phyloP scores from a whole-genome alignment of 2,113 vertebrate species.

The Lathamus discolor region DNA sequence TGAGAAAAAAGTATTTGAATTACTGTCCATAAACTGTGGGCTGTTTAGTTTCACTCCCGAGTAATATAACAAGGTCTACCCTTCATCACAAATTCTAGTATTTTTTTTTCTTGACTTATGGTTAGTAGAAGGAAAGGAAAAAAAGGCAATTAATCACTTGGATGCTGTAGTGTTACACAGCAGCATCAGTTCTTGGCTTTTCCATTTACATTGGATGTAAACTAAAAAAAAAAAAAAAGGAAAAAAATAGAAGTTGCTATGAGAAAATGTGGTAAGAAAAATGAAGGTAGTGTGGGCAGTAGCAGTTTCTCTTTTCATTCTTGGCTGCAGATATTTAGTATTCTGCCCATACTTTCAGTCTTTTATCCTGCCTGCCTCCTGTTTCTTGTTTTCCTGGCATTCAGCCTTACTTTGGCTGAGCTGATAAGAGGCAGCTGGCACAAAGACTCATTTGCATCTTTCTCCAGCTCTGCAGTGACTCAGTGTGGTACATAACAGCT shows the following conservation, averaged over 20 bases:
- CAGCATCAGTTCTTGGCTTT: background rate
- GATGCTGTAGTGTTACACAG: background rate
- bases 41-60: background rate
- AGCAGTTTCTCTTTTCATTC: background rate
- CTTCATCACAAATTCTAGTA: background rate
- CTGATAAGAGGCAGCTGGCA: slow-evolving; percentile 46
- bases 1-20: background rate
- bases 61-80: background rate
- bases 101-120: background rate
- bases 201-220: background rate
- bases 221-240: background rate
- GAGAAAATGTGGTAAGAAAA: background rate
- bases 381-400: slow-evolving; percentile 47
- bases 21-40: background rate
- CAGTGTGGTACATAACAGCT: background rate
- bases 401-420: slow-evolving; percentile 38
- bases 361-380: slow-evolving; percentile 41
- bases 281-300: background rate
- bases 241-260: background rate
- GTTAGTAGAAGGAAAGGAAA: background rate
- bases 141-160: background rate
- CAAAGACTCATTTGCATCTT: slow-evolving; percentile 8
- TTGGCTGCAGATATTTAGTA: background rate
- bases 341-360: background rate
- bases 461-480: background rate